A percentile compares a stretch with the other conserved stretches of the same genome.
These are phyloP conservation scores for Lochmaea crataegi DNA, from an alignment of 2,888 invertebrate species.

Conservation along the genomic window DNA sequence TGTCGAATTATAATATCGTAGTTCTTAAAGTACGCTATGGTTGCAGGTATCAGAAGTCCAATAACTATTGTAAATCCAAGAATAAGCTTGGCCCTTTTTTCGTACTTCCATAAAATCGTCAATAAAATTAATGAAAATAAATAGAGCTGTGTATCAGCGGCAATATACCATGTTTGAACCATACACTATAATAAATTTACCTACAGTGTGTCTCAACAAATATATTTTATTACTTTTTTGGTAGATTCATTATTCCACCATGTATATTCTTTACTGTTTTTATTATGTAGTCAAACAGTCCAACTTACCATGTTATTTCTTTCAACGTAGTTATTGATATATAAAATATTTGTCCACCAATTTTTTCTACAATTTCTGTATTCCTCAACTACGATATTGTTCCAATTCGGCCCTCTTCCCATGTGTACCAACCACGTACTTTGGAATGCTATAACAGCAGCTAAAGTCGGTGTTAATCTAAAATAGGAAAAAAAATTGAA, in stretches of 20 bases:
- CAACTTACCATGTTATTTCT: slow-evolving; percentile 51
- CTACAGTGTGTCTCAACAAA: background rate
- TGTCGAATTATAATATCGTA: slow-evolving; percentile 54
- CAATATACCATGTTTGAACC: slow-evolving; percentile 60
- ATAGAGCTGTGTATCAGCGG: slow-evolving; percentile 59
- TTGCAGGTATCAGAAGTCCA: slow-evolving; percentile 53
- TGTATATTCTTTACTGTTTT: too few species aligned
- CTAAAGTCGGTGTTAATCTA: slow-evolving; percentile 46
- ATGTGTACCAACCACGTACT: slow-evolving; percentile 48
- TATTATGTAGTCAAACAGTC: too few species aligned
- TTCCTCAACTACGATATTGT: slow-evolving; percentile 50
- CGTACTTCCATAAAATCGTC: slow-evolving; percentile 51
- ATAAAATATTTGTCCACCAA: slow-evolving; percentile 57
- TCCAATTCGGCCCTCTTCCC: slow-evolving; percentile 54
- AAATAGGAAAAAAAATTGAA: background rate
- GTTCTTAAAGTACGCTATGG: slow-evolving; percentile 53
- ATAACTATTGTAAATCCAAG: slow-evolving; percentile 45
- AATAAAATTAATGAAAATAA: slow-evolving; percentile 53
- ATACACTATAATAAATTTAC: slow-evolving; percentile 54
- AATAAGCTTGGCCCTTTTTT: slow-evolving; percentile 42
- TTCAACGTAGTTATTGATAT: slow-evolving; percentile 55
- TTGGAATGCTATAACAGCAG: slow-evolving; percentile 44
- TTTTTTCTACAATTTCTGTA: slow-evolving; percentile 54
- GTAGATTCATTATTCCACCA: too few species aligned
- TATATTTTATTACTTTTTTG: too few species aligned